These are phyloP conservation scores for Rutilus rutilus DNA, from an alignment of 2,113 vertebrate species.

Conservation along the genomic window DNA sequence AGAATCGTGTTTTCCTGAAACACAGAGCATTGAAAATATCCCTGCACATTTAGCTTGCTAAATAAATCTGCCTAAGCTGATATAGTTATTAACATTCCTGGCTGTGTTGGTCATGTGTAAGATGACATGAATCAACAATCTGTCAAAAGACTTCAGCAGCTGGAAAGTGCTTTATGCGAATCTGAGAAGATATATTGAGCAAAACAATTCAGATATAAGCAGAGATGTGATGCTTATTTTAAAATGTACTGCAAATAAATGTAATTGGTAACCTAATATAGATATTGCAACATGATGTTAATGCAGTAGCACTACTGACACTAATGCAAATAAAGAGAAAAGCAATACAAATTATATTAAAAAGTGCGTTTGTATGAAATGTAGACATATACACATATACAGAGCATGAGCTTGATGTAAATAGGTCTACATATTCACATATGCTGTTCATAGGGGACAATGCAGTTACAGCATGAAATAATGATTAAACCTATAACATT, in stretches of 20 bases:
- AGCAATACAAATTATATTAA: too few species aligned
- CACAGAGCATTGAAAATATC: neutral
- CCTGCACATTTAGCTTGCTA: neutral
- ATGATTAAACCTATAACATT: too few species aligned
- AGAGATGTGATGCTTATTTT: neutral
- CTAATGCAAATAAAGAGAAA: neutral
- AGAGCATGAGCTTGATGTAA: too few species aligned
- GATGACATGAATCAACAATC: neutral
- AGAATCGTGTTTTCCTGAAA: neutral
- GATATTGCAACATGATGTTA: neutral
- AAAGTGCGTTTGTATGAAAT: too few species aligned
- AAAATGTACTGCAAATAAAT: neutral
- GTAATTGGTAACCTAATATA: neutral
- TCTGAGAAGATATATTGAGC: neutral
- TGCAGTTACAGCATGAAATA: too few species aligned
- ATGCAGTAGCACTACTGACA: neutral
- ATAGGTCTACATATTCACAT: too few species aligned
- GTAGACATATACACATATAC: too few species aligned
- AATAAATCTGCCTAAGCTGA: neutral
- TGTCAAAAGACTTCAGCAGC: neutral
- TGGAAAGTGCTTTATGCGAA: too few species aligned
- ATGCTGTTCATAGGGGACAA: too few species aligned
- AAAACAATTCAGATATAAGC: too few species aligned
- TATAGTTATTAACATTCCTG: neutral
- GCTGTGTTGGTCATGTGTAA: too few species aligned